Percentiles rank a stretch among this genome's conserved stretches.
Conservation (phyloP, 2,113 vertebrate species). For the Nipponia nippon region DNA sequence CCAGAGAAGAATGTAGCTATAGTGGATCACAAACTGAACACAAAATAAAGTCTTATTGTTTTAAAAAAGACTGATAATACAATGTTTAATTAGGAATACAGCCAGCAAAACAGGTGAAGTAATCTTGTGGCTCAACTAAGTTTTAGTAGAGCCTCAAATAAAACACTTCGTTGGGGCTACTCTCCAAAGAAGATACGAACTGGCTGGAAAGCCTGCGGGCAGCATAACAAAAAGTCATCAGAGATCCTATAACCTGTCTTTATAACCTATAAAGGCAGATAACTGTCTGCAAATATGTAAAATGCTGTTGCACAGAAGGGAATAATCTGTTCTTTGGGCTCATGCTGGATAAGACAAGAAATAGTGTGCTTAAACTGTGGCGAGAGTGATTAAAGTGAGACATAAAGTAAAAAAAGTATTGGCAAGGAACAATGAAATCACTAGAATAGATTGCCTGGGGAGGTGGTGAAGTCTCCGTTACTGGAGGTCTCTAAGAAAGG, state of each 20-base stretch:
- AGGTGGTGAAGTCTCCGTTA: not conserved
- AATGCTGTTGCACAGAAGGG: not conserved
- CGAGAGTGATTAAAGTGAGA: not conserved
- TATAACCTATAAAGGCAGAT: not conserved
- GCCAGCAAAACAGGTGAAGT: not conserved
- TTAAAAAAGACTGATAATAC: not conserved
- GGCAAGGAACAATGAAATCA: not conserved
- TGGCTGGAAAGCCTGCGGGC: not conserved
- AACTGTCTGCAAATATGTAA: not conserved
- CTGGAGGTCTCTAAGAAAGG: not conserved
- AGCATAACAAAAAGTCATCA: not conserved
- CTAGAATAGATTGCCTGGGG: not conserved
- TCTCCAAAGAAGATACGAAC: not conserved
- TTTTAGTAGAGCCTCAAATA: not conserved
- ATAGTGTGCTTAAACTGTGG: not conserved
- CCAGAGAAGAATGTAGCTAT: not conserved
- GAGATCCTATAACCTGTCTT: not conserved
- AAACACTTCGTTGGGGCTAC: not conserved
- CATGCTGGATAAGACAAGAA: not conserved
- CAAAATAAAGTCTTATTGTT: not conserved
- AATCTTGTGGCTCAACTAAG: not conserved
- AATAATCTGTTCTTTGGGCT: slow-evolving; percentile 11
- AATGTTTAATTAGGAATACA: not conserved
- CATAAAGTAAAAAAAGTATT: not conserved
- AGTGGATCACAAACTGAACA: not conserved